Base-by-base conservation (phyloP, 2,113 vertebrate genomes). In the Microtus oregoni region DNA sequence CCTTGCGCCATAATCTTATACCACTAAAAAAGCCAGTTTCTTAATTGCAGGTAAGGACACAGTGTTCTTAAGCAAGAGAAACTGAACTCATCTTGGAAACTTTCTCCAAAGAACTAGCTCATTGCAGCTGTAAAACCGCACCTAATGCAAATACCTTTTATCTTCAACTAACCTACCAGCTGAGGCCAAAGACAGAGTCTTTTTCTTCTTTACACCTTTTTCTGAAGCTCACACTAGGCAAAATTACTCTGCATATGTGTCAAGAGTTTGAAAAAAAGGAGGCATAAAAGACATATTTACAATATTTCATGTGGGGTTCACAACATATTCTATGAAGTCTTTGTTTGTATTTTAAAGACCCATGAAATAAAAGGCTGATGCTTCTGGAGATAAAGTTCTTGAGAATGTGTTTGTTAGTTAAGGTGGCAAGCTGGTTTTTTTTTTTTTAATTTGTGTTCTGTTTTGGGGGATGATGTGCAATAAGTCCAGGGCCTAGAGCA, bases 101-200 rank as follows among this genome's bases (percentile, higher is more conserved):
- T 93, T 38, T 63, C 55, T 89, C 19, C 76, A 78, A 75, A 93
- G 79, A 93, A 11, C 81, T 86, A n/a, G 28, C 78, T 93, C 90
- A 70, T 79, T 83, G 89, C 32, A 70, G 86, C 68, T 91, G 67
- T 91, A 95, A 97, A 96, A 96, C 91, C 94, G 2, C 12, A 98
- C 63, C 92, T 92, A 89, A 91, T 35, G 72, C 63, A 96, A 97
- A 87, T 73, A 68, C 55, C 67, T 88, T 55, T 91, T 89, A 89
- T 94, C 86, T 68, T 94, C 85, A 86, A 85, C 63, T 26, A 85
- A 30, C n/a, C 58, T 90, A 50, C 44, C 81, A 94, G 24, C 83
- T 96, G 67, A 94, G 92, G 91, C 86, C 70, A 86, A 75, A 94
- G 50, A 87, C 14, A 78, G 65, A 92, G 76, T 92, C 70, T 78